Conservation (phyloP, 2,888 invertebrate genomes). For the Hirtodrosophila alboralis region DNA sequence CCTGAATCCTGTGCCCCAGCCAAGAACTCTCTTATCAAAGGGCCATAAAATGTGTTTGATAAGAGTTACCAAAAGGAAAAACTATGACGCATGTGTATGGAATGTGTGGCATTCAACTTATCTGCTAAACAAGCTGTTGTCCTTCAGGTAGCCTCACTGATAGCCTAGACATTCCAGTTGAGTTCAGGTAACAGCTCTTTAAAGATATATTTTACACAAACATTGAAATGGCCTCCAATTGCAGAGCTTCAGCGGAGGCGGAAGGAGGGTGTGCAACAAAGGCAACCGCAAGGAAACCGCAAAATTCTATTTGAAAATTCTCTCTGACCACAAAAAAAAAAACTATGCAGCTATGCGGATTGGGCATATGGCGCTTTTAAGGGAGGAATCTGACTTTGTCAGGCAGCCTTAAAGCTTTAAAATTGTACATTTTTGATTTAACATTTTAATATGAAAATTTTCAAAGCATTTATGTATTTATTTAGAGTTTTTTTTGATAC, state of each 20-base stretch:
- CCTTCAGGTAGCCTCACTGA: slow-evolving; percentile 20
- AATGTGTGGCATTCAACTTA: slow-evolving; percentile 32
- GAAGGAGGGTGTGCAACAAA: slow-evolving; percentile 31
- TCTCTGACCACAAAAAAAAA: slow-evolving; percentile 35
- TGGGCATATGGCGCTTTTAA: too few species aligned
- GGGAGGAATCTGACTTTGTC: neutral
- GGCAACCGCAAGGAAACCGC: slow-evolving; percentile 64
- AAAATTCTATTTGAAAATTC: slow-evolving; percentile 61
- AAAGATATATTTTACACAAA: slow-evolving; percentile 3
- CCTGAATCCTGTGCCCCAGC: slow-evolving; percentile 2
- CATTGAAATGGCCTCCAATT: neutral
- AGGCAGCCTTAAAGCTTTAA: slow-evolving; percentile 9
- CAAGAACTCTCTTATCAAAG: slow-evolving; percentile 23
- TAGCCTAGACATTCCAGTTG: slow-evolving; percentile 11
- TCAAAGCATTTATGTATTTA: too few species aligned
- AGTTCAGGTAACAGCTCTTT: slow-evolving; percentile 28
- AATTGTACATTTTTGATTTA: slow-evolving; percentile 19
- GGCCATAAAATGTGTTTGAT: slow-evolving; percentile 17
- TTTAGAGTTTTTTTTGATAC: too few species aligned
- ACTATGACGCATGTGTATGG: slow-evolving; percentile 44
- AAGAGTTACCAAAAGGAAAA: slow-evolving; percentile 12
- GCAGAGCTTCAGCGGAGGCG: neutral
- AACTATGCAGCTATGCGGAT: slow-evolving; percentile 6
- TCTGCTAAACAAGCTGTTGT: slow-evolving; percentile 17
- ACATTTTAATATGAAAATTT: neutral